phyloP scores from a whole-genome alignment of 2,888 invertebrate genomes.

The Thyatira batis region DNA sequence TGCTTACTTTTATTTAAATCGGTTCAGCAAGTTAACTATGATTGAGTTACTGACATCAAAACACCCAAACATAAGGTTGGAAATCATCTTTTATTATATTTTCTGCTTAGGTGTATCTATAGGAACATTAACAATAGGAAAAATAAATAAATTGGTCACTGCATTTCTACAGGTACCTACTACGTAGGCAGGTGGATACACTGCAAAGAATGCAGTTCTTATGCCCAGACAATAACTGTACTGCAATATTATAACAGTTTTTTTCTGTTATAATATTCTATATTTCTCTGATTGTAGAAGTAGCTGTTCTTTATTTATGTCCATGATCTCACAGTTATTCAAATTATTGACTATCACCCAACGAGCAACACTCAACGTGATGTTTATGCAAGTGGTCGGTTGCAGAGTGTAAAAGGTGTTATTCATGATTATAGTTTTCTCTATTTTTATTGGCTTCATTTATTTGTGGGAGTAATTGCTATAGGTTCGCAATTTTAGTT shows the following conservation, averaged over 20 bases:
- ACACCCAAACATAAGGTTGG: no score
- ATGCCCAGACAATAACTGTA: slow-evolving; percentile 3
- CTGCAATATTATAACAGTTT: slow-evolving; percentile 4
- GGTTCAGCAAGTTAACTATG: no score
- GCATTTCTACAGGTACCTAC: not conserved
- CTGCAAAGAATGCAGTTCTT: slow-evolving; percentile 2
- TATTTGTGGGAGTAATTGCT: not conserved
- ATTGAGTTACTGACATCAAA: no score
- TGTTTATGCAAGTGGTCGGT: not conserved
- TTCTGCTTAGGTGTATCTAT: no score
- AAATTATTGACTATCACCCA: not conserved
- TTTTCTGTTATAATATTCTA: not conserved
- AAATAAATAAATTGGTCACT: no score
- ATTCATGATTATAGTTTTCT: no score
- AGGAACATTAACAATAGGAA: not conserved
- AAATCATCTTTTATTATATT: no score
- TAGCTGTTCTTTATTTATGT: not conserved
- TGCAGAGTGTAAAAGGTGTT: not conserved
- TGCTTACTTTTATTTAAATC: no score
- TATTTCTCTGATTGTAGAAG: not conserved
- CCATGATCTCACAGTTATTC: not conserved
- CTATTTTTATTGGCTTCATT: not conserved
- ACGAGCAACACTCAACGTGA: not conserved
- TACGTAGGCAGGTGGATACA: no score
- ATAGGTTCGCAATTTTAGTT: no score